Evolutionary conservation across 2,888 invertebrate species (phyloP), one percentile per base, ranked within the genome.

Genomic region (Gasteruption jaculator): DNA sequence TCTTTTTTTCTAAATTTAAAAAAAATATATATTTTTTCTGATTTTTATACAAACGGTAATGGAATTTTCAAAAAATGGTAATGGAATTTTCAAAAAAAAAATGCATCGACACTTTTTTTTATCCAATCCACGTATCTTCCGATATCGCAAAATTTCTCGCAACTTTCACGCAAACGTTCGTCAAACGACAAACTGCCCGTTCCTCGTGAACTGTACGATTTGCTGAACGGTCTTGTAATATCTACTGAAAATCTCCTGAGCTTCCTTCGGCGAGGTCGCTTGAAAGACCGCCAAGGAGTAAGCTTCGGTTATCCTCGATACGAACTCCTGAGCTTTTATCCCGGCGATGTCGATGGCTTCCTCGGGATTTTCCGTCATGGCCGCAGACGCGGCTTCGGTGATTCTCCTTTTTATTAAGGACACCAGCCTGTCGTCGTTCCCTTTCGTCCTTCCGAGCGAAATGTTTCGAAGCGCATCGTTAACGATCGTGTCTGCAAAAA

Each of bases 221-320:
- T 42, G 42, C 25, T 60, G 53, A 1, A 63, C 57, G 19, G 57
- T 56, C 34, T 45, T 37, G 20, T 58, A 60, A 27, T 60, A 63
- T 4, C 61, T 50, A 1, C 12, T 30, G 19, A 63, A 50, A 8
- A 54, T 52, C n/a, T 38, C 20, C 26, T 49, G 50, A 1, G 61
- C 63, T 4, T 61, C 55, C 14, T 40, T 41, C 1, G 50, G 31
- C 3, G 56, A 52, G 4, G 51, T 51, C 3, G 63, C 56, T n/a
- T 50, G 53, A 26, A 60, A 62, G 41, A 63, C 62, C 2, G 60
- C 58, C 11, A 45, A 50, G 0, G 60, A 60, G 40, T 63, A 63
- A 2, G 63, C 60, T 3, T 50, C 45, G 1, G 63, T 63, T 31
- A 61, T 44, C 19, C 60, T 57, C 19, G 60, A 50, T 4, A 63